These are phyloP conservation scores for Barypeithes pellucidus DNA, from an alignment of 2,888 invertebrate species.

Conservation along the genomic window DNA sequence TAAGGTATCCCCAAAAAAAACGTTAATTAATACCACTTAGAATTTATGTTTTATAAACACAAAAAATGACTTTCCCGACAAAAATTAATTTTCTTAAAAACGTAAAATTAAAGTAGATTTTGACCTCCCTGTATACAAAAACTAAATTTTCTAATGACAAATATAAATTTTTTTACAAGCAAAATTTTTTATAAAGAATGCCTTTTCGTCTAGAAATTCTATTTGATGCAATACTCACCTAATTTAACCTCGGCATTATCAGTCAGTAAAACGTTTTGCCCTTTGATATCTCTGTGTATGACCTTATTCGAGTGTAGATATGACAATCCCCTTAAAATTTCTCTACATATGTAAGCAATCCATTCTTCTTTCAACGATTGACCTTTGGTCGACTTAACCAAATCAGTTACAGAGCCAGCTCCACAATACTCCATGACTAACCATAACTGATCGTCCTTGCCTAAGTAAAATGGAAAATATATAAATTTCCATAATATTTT, in stretches of 20 bases:
- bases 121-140: too few species aligned
- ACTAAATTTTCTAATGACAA: too few species aligned
- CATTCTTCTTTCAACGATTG: conserved; percentile 99
- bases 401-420: conserved; percentile 98
- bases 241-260: conserved; percentile 99
- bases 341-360: conserved; percentile 99
- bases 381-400: conserved; percentile 99
- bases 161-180: too few species aligned
- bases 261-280: conserved; percentile 98
- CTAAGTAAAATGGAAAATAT: conserved; percentile 65
- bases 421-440: conserved; percentile 99
- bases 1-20: too few species aligned
- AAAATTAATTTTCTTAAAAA: too few species aligned
- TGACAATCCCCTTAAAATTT: conserved; percentile 94
- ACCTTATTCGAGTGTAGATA: conserved; percentile 99
- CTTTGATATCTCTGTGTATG: conserved; percentile 99
- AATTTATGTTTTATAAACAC: too few species aligned
- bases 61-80: too few species aligned
- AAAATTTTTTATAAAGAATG: too few species aligned
- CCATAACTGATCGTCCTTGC: conserved; percentile 99
- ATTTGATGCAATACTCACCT: conserved; percentile 78
- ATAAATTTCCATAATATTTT: too few species aligned
- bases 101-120: too few species aligned
- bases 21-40: too few species aligned
- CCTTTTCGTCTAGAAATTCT: too few species aligned